Conservation (phyloP, 2,113 vertebrate species). For the Paratilapia polleni region DNA sequence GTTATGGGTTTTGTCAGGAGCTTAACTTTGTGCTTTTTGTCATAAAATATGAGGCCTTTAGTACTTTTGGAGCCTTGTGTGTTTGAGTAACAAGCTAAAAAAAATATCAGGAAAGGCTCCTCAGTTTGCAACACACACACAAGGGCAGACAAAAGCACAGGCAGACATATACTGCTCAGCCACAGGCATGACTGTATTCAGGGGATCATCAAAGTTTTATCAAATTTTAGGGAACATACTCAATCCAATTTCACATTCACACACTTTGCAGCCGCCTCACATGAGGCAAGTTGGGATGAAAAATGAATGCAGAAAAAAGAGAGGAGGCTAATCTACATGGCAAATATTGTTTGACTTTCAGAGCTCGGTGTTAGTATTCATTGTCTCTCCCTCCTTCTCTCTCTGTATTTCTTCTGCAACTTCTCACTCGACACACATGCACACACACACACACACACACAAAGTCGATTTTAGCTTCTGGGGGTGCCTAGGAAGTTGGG, state of each 20-base stretch:
- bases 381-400: background rate
- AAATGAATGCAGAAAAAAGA: conserved; percentile 36
- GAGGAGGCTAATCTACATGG: conserved; percentile 37
- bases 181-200: conserved; percentile 33
- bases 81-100: conserved; percentile 45
- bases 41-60: conserved; percentile 35
- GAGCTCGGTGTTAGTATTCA: conserved; percentile 18
- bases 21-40: conserved; percentile 55
- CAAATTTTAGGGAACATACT: conserved; percentile 47
- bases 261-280: background rate
- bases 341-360: conserved; percentile 60
- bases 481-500: conserved; percentile 36
- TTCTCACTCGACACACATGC: background rate
- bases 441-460: background rate
- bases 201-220: conserved; percentile 55
- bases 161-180: conserved; percentile 19
- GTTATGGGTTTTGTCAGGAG: conserved; percentile 45
- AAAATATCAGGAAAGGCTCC: conserved; percentile 46
- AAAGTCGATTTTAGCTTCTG: conserved; percentile 30
- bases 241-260: conserved; percentile 21
- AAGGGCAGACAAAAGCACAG: background rate
- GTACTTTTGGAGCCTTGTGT: conserved; percentile 25
- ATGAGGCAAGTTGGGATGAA: conserved; percentile 13
- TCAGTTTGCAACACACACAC: conserved; percentile 4
- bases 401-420: background rate